Evolutionary conservation across 30 jellyfish, hydroid and myxozoan species (phyloP).

Genomic region (Aurelia aurita): DNA sequence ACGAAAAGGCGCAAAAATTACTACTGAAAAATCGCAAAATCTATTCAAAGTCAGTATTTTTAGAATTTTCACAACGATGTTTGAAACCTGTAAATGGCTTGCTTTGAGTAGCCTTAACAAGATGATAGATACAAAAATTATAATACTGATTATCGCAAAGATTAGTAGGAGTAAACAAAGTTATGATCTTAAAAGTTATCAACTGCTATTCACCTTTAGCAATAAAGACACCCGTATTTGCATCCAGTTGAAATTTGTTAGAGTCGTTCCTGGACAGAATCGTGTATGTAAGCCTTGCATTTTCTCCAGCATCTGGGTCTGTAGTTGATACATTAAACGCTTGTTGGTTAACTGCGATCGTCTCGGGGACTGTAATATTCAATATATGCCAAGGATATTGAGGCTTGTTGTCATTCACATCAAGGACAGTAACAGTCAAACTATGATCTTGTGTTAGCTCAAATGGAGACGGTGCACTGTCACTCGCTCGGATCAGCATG

Average conservation of each 20-base stretch:
- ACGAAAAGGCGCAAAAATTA: too few species aligned
- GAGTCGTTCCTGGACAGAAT: constrained; percentile 49
- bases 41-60: too few species aligned
- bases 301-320: constrained; percentile 82
- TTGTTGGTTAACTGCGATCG: constrained; percentile 50
- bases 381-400: constrained; percentile 55
- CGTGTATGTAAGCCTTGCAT: constrained; percentile 69
- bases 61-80: too few species aligned
- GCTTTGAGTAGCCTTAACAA: too few species aligned
- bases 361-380: constrained; percentile 70
- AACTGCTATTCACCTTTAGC: constrained; percentile 49
- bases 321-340: constrained; percentile 75
- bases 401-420: constrained; percentile 83
- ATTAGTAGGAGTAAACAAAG: not conserved
- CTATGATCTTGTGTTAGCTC: constrained; percentile 40
- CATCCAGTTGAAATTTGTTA: constrained; percentile 38
- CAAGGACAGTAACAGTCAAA: constrained; percentile 62
- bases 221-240: constrained; percentile 63
- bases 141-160: too few species aligned
- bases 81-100: too few species aligned
- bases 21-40: too few species aligned
- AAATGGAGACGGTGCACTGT: constrained; percentile 91
- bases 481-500: constrained; percentile 72
- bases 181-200: not conserved
- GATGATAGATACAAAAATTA: too few species aligned